A percentile compares a stretch with the other conserved stretches of the same genome.
These are phyloP conservation scores for Halcyon leucocephala DNA, from an alignment of 2,797 vertebrate genomes.

Conservation along the genomic window DNA sequence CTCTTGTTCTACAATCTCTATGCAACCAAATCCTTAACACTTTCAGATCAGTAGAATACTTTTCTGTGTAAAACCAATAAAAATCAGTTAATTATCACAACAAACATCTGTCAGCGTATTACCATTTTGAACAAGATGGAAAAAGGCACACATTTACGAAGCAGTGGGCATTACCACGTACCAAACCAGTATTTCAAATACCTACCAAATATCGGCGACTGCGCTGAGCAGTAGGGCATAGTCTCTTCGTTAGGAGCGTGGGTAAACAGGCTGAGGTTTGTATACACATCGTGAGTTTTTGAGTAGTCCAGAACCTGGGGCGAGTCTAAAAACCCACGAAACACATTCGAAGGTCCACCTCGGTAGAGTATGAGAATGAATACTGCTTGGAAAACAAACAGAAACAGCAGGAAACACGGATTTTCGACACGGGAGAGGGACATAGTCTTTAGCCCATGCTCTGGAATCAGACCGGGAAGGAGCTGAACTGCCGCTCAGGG, in stretches of 20 bases:
- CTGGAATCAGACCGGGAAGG: background rate
- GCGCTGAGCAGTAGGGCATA: constrained; percentile 29
- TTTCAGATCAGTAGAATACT: background rate
- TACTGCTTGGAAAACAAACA: constrained; percentile 65
- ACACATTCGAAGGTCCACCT: constrained; percentile 33
- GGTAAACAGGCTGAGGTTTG: constrained; percentile 71
- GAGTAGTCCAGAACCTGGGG: constrained; percentile 63
- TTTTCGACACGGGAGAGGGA: constrained; percentile 54
- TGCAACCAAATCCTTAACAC: background rate
- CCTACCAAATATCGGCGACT: constrained; percentile 72
- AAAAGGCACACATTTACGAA: rapidly evolving
- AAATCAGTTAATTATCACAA: background rate
- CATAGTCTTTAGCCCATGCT: constrained; percentile 44
- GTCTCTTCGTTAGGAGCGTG: background rate
- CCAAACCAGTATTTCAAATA: background rate
- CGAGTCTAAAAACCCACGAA: background rate
- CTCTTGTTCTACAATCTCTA: background rate
- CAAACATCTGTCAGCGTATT: rapidly evolving
- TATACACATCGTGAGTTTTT: constrained; percentile 69
- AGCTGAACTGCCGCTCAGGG: background rate
- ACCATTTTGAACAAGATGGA: background rate
- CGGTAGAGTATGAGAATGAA: constrained; percentile 74
- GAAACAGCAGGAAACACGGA: constrained; percentile 60
- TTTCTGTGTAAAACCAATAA: background rate
- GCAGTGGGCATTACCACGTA: rapidly evolving